phyloP scores from a whole-genome alignment of 2,797 vertebrate species.

The Coilia nasus region DNA sequence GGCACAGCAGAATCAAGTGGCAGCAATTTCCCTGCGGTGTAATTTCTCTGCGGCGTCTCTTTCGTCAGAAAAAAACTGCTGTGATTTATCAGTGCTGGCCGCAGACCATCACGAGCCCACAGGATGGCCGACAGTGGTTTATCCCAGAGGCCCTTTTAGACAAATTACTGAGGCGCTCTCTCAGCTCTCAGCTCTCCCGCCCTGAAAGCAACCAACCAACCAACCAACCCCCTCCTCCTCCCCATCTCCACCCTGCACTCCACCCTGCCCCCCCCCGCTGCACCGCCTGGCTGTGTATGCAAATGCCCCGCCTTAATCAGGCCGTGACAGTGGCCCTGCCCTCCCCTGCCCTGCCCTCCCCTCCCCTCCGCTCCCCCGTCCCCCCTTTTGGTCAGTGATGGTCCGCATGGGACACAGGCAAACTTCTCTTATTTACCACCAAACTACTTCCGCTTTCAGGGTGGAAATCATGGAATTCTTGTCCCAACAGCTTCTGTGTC shows the following conservation, averaged over 20 bases:
- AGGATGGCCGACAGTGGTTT: slow-evolving; percentile 21
- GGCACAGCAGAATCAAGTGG: slow-evolving; percentile 30
- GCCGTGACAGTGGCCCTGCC: slow-evolving; percentile 60
- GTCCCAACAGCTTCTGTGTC: slow-evolving; percentile 1
- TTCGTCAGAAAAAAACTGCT: slow-evolving; percentile 23
- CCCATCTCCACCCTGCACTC: too few species aligned
- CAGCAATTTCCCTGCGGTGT: slow-evolving; percentile 35
- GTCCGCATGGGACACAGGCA: slow-evolving; percentile 65
- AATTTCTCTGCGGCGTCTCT: slow-evolving; percentile 11
- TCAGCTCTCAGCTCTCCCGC: slow-evolving; percentile 39
- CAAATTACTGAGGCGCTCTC: slow-evolving; percentile 33
- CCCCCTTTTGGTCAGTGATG: slow-evolving; percentile 60
- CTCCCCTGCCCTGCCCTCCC: too few species aligned
- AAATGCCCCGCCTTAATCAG: background rate
- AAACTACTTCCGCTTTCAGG: background rate
- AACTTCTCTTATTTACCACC: slow-evolving; percentile 37
- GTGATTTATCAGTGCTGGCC: slow-evolving; percentile 49
- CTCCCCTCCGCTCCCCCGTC: too few species aligned
- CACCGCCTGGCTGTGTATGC: slow-evolving; percentile 9
- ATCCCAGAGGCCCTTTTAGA: slow-evolving; percentile 35
- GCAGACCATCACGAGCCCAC: slow-evolving; percentile 60
- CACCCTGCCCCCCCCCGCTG: slow-evolving; percentile 31
- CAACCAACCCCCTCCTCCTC: slow-evolving; percentile 31
- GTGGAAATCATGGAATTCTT: background rate
- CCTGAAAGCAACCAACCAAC: background rate